Conservation (phyloP, 1,140 invertebrate species). For the Leptonema lineaticorne region DNA sequence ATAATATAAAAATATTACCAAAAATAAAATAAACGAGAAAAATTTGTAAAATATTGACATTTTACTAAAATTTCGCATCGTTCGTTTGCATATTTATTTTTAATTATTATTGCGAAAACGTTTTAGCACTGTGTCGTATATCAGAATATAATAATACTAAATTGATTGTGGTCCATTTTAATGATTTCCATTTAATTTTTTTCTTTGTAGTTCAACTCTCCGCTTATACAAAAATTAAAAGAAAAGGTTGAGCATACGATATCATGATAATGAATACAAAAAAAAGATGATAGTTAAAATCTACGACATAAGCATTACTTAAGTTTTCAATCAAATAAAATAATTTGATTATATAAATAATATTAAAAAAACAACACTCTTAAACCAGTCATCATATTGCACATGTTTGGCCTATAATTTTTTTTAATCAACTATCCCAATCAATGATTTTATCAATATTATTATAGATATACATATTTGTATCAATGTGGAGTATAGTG, state of each 20-base stretch:
- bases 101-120: too few species aligned
- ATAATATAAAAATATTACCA: too few species aligned
- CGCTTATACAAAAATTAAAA: neutral
- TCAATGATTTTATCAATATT: slow-evolving; percentile 24
- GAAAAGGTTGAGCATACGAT: neutral
- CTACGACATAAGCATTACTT: slow-evolving; percentile 15
- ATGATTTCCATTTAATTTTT: slow-evolving; percentile 1
- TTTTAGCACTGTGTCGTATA: too few species aligned
- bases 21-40: too few species aligned
- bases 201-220: neutral
- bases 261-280: too few species aligned
- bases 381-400: slow-evolving; percentile 23
- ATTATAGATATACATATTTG: too few species aligned
- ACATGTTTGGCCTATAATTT: slow-evolving; percentile 27
- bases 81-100: too few species aligned
- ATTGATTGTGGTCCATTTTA: slow-evolving; percentile 5
- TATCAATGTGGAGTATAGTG: too few species aligned
- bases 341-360: too few species aligned
- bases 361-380: neutral
- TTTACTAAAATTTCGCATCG: too few species aligned
- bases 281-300: neutral
- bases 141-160: slow-evolving; percentile 7
- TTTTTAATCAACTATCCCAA: slow-evolving; percentile 1
- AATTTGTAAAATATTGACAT: too few species aligned
- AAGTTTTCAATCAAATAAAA: too few species aligned